Evolutionary conservation across 2,113 vertebrate genomes (phyloP).

Genomic region (Alosa alosa): DNA sequence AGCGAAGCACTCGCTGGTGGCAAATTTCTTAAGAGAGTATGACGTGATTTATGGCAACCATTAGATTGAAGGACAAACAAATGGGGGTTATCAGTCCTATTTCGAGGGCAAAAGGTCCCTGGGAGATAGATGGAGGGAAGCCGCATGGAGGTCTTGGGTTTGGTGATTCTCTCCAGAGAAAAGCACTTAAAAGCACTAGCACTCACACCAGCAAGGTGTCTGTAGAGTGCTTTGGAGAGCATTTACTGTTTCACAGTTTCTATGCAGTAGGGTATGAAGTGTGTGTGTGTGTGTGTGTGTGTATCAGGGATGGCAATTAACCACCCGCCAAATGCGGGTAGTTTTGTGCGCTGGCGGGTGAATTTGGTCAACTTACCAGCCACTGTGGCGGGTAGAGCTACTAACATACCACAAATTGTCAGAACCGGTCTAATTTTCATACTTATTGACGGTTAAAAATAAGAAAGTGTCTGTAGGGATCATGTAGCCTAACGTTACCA

Average conservation of each 20-base stretch:
- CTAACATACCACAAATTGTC: too few relatives aligned
- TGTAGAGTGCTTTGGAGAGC: background rate
- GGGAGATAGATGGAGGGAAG: background rate
- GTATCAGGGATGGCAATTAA: too few relatives aligned
- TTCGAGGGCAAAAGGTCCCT: conserved; percentile 32
- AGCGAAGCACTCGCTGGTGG: conserved; percentile 51
- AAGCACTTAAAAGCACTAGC: background rate
- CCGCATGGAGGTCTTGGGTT: conserved; percentile 7
- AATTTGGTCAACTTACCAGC: too few relatives aligned
- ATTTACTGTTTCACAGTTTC: background rate
- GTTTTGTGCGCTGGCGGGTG: too few relatives aligned
- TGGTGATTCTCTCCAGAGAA: background rate
- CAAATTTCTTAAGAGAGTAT: conserved; percentile 63
- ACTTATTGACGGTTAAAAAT: too few relatives aligned
- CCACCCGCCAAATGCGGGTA: too few relatives aligned
- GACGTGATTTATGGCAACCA: conserved; percentile 76
- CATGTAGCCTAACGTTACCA: too few relatives aligned
- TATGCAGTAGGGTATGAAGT: background rate
- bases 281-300: background rate
- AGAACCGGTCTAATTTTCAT: too few relatives aligned
- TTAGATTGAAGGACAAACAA: conserved; percentile 77
- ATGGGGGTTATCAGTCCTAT: conserved; percentile 59
- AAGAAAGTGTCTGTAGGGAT: too few relatives aligned
- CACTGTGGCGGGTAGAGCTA: too few relatives aligned
- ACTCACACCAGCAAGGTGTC: background rate